Base-by-base conservation (phyloP, 1,140 invertebrate genomes). In the Diachasma alloeum region DNA sequence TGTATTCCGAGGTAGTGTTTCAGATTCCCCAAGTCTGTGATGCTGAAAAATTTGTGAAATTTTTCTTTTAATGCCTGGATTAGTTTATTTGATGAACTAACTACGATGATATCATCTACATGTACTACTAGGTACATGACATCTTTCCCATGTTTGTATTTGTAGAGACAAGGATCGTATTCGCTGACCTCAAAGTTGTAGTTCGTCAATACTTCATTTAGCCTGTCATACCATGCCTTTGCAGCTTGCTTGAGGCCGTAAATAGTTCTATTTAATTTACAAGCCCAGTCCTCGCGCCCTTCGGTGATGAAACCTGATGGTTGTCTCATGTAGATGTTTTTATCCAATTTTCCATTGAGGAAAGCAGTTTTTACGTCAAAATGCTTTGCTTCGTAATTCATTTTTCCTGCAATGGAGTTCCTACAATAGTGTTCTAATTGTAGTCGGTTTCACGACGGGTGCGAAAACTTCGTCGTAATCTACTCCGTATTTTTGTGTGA, bases 351-450 rank as follows among this genome's bases (percentile, higher is more conserved):
- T n/a, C 83, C 83, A 78, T 87, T 82, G 17, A 87, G 78, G 77
- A 85, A 90, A 19, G 87, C 88, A n/a, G 86, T 89, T 19, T 74
- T 81, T 31, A 87, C 83, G 81, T 88, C 86, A 42, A 87, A 77
- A 78, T 86, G 83, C 15, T 0, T 74, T 19, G 19, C 31, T 36
- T 44, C n/a, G 36, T 68, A 56, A 26, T 42, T 68, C 26, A 0
- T 17, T 15, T 72, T 44, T 13, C 39, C 59, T 10, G 31, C 22
- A 6, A 59, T 19, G 17, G 10, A 3, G 17, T n/a, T n/a, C n/a
- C n/a, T n/a, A n/a, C n/a, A 59, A 11, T 6, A 59, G 9, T 22
- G 19, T 59, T 22, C 53, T 19, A 1, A 59, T 8, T 9, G 53
- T 59, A 1, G 53, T 59, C 2, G 9, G 53, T 59, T 59, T 59